Conservation (phyloP, 2,888 invertebrate genomes). For the Drosophila pseudotalamancana region DNA sequence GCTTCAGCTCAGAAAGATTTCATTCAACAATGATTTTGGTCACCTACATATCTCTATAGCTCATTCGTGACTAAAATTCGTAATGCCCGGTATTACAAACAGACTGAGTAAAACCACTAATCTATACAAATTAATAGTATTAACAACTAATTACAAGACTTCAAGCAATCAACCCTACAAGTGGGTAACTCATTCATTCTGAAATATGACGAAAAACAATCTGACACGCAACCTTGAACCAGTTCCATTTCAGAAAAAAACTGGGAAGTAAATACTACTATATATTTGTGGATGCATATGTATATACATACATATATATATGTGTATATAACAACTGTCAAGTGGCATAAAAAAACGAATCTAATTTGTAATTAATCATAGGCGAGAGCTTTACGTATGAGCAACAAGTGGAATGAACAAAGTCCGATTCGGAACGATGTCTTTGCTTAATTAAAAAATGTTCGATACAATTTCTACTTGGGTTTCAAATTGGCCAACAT, state of each 20-base stretch:
- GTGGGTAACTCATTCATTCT: not conserved
- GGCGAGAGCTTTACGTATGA: not conserved
- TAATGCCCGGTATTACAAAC: not conserved
- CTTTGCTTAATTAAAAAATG: constrained; percentile 66
- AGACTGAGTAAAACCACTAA: not conserved
- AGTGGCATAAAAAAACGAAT: constrained; percentile 32
- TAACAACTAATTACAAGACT: not conserved
- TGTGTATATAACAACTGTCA: constrained; percentile 54
- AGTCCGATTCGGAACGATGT: constrained; percentile 54
- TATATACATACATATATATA: no score
- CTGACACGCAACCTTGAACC: constrained; percentile 7
- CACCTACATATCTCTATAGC: no score
- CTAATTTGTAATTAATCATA: constrained; percentile 52
- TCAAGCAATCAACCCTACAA: not conserved
- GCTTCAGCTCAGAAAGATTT: no score
- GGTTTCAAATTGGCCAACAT: constrained; percentile 30
- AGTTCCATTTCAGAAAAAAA: not conserved
- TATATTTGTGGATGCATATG: no score
- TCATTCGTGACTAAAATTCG: not conserved
- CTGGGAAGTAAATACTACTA: constrained; percentile 13
- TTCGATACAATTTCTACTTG: constrained; percentile 38
- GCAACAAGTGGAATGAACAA: constrained; percentile 45
- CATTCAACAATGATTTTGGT: no score
- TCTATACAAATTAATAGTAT: not conserved
- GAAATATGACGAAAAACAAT: not conserved